phyloP scores from a whole-genome alignment of 2,888 invertebrate species.

The Ornithoptera priamus region DNA sequence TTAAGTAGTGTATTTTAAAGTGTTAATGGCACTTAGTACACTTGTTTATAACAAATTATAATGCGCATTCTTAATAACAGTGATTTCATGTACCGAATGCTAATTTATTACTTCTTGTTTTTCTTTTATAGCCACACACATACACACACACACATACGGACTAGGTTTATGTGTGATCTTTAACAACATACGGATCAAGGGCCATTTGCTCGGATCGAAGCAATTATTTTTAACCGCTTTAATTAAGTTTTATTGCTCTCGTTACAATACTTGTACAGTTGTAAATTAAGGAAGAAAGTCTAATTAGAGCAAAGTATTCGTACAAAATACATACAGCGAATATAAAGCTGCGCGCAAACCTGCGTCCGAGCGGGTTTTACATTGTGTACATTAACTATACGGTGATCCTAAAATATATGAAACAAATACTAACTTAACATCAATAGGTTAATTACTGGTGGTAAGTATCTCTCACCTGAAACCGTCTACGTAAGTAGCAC shows the following conservation, averaged over 20 bases:
- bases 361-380: constrained; percentile 28
- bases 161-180: constrained; percentile 17
- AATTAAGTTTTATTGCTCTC: constrained; percentile 30
- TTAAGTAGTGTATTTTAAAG: constrained; percentile 3
- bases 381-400: not conserved
- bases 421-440: too few species aligned
- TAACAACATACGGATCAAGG: constrained; percentile 16
- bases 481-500: too few species aligned
- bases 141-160: not conserved
- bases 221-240: constrained; percentile 29
- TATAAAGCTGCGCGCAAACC: constrained; percentile 16
- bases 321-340: constrained; percentile 18
- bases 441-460: too few species aligned
- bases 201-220: constrained; percentile 16
- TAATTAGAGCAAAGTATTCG: constrained; percentile 26
- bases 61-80: constrained; percentile 9
- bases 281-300: constrained; percentile 30
- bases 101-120: constrained; percentile 24
- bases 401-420: too few species aligned
- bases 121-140: constrained; percentile 17
- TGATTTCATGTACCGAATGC: constrained; percentile 3
- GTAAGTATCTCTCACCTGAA: too few species aligned
- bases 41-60: constrained; percentile 6
- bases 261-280: constrained; percentile 26
- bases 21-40: constrained; percentile 16